phyloP scores from a whole-genome alignment of 2,888 invertebrate species.

The Lycocerus yunnanus region DNA sequence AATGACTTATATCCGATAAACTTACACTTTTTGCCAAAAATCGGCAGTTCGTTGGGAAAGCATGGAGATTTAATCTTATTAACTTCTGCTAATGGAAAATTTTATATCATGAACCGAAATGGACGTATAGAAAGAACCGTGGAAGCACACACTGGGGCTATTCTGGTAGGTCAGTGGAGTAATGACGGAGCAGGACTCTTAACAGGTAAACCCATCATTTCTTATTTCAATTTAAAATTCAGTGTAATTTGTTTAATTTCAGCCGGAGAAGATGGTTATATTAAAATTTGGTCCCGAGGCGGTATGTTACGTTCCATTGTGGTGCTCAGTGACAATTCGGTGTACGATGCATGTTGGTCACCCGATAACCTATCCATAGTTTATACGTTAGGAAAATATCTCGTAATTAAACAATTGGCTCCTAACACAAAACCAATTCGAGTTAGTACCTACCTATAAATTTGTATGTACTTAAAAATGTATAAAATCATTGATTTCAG shows the following conservation, averaged over 20 bases:
- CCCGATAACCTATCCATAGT: slow-evolving; percentile 71
- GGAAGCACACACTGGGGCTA: slow-evolving; percentile 91
- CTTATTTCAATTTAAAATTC: neutral
- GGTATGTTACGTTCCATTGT: slow-evolving; percentile 92
- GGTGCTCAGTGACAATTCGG: slow-evolving; percentile 77
- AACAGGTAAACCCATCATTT: slow-evolving; percentile 66
- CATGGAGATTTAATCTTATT: slow-evolving; percentile 82
- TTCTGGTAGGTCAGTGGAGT: slow-evolving; percentile 90
- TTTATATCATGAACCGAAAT: slow-evolving; percentile 84
- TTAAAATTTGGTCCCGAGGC: slow-evolving; percentile 96
- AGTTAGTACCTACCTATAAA: too few relatives aligned
- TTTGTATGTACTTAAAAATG: too few relatives aligned
- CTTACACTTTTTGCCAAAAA: slow-evolving; percentile 85
- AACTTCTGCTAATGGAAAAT: slow-evolving; percentile 88
- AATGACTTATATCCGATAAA: slow-evolving; percentile 87
- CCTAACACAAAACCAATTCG: slow-evolving; percentile 74
- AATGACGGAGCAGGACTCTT: slow-evolving; percentile 93
- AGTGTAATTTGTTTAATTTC: slow-evolving; percentile 16
- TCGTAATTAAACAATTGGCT: slow-evolving; percentile 73
- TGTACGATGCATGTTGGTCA: slow-evolving; percentile 85
- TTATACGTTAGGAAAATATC: slow-evolving; percentile 69
- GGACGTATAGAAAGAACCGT: slow-evolving; percentile 93
- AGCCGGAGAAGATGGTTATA: slow-evolving; percentile 96
- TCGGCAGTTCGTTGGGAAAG: slow-evolving; percentile 58
- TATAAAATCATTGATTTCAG: too few relatives aligned